Evolutionary conservation across 92 coral and sea anemone species (phyloP).

Genomic region (Nematostella vectensis): DNA sequence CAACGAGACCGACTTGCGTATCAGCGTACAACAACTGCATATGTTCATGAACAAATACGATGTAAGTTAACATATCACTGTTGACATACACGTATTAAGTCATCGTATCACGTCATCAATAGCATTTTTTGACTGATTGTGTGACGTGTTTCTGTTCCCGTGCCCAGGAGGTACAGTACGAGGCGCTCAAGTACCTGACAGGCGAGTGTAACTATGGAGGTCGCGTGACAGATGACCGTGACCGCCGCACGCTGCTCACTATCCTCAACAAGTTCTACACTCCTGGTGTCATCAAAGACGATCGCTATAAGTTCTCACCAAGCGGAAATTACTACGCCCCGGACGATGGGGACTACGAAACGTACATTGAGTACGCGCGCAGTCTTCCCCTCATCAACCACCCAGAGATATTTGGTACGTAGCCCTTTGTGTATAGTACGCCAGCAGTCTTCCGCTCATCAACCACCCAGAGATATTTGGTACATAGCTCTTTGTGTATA

Average conservation of each 20-base stretch:
- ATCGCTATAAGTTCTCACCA: constrained; percentile 76
- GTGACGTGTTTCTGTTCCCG: too few relatives aligned
- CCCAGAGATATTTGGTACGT: constrained; percentile 96
- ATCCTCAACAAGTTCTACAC: constrained; percentile 84
- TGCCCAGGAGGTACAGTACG: constrained; percentile 96
- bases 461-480: constrained; percentile 97
- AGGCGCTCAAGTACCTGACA: constrained; percentile 80
- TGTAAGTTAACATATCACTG: constrained; percentile 65
- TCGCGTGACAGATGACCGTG: constrained; percentile 97
- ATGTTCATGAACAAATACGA: constrained; percentile 92
- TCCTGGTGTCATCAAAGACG: constrained; percentile 41
- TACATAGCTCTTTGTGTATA: too few relatives aligned
- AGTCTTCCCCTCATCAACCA: constrained; percentile 79
- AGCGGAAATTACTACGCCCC: constrained; percentile 90
- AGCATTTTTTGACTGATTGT: too few relatives aligned
- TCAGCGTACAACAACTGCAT: constrained; percentile 88
- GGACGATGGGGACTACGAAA: constrained; percentile 84
- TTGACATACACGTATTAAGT: too few relatives aligned
- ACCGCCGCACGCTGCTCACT: constrained; percentile 85
- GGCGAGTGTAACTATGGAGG: constrained; percentile 99
- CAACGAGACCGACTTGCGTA: constrained; percentile 93
- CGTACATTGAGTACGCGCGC: constrained; percentile 84
- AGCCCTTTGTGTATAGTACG: too few relatives aligned
- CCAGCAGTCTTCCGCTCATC: constrained; percentile 74
- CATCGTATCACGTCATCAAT: too few relatives aligned